A percentile compares a stretch with the other conserved stretches of the same genome.
These are phyloP conservation scores for Ursus arctos DNA, from an alignment of 2,113 vertebrate species.

Conservation along the genomic window DNA sequence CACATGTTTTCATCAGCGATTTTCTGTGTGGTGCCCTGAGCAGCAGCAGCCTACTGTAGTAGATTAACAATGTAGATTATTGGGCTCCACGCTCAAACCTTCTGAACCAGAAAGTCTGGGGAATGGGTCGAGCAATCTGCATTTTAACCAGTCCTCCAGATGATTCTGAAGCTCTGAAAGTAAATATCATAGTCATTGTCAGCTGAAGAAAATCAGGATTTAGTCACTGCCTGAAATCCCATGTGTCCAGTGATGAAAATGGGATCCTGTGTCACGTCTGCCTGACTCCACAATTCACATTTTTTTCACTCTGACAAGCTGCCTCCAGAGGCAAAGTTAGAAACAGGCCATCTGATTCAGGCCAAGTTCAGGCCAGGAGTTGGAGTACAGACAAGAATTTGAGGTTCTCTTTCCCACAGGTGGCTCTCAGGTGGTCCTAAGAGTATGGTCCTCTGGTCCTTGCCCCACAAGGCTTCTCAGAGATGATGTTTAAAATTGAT, in stretches of 20 bases:
- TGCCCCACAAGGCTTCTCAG: accelerated
- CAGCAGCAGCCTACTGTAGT: background rate
- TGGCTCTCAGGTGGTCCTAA: background rate
- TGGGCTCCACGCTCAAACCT: background rate
- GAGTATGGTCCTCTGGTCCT: background rate
- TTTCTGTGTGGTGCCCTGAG: background rate
- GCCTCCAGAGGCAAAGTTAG: background rate
- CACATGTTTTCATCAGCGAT: background rate
- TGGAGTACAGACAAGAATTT: background rate
- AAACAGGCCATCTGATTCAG: background rate
- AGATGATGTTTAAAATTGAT: background rate
- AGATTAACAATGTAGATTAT: background rate
- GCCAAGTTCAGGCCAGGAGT: background rate
- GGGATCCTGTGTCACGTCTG: background rate
- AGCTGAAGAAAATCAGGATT: background rate
- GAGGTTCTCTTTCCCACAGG: background rate
- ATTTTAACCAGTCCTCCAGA: background rate
- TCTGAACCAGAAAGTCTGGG: background rate
- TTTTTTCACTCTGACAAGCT: background rate
- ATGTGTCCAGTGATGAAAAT: background rate
- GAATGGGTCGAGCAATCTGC: background rate
- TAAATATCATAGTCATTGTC: background rate
- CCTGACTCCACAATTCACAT: background rate
- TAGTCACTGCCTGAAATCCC: background rate
- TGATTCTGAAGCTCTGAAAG: background rate